phyloP scores from a whole-genome alignment of 2,113 vertebrate species.

The Gallinago jamesoni region DNA sequence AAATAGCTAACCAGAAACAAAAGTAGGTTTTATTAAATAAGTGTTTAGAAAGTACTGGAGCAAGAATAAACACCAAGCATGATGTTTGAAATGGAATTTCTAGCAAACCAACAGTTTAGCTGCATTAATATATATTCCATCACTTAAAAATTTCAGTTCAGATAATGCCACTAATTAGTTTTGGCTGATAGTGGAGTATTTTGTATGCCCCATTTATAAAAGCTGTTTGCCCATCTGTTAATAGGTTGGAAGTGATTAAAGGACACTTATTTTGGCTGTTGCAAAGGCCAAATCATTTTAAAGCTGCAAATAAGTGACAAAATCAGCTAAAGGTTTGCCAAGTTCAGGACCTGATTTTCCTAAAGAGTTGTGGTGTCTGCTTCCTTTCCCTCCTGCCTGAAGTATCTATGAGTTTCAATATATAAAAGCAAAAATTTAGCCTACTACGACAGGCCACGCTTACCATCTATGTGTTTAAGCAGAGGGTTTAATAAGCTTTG shows the following conservation, averaged over 20 bases:
- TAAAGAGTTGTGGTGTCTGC: conserved; percentile 37
- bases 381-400: not conserved
- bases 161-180: conserved; percentile 79
- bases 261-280: conserved; percentile 80
- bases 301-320: conserved; percentile 76
- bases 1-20: not conserved
- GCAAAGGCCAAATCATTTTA: conserved; percentile 77
- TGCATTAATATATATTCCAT: conserved; percentile 68
- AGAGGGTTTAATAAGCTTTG: conserved; percentile 32
- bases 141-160: conserved; percentile 72
- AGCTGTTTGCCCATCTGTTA: conserved; percentile 82
- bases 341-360: conserved; percentile 71
- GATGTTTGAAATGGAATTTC: conserved; percentile 49
- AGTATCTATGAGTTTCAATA: conserved; percentile 21
- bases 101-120: conserved; percentile 46
- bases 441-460: not conserved
- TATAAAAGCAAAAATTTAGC: conserved; percentile 32
- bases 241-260: conserved; percentile 83
- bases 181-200: conserved; percentile 80
- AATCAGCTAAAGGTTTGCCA: conserved; percentile 72
- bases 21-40: not conserved
- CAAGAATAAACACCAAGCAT: not conserved
- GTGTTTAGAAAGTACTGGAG: not conserved
- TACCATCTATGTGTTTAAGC: conserved; percentile 33
- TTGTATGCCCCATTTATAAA: conserved; percentile 80